A percentile compares a stretch with the other conserved stretches of the same genome.
Conservation (phyloP, 2,888 invertebrate genomes). For the Drosophila nr. fundita region DNA sequence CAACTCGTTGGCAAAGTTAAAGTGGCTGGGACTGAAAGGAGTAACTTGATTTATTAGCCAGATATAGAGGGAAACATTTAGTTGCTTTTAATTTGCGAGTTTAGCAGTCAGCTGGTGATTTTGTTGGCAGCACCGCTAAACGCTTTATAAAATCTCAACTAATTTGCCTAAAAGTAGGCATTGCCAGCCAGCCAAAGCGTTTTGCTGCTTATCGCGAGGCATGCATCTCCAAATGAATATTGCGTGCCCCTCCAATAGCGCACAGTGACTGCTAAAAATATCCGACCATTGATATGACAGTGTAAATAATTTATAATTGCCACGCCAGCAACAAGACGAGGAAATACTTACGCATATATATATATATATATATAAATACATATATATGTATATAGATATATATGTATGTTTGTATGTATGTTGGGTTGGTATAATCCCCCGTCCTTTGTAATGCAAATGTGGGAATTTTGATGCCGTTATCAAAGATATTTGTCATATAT, state of each 20-base stretch:
- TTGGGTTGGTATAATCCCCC: not conserved
- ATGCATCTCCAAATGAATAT: conserved; percentile 79
- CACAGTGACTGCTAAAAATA: conserved; percentile 14
- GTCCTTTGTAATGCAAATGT: conserved; percentile 64
- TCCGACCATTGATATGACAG: conserved; percentile 48
- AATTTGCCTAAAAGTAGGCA: conserved; percentile 77
- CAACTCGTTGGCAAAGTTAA: conserved; percentile 24
- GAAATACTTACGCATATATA: not conserved
- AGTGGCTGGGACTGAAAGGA: not conserved
- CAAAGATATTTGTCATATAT: conserved; percentile 48
- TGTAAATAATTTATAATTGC: conserved; percentile 73
- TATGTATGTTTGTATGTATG: not conserved
- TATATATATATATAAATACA: not conserved
- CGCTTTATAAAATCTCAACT: conserved; percentile 50
- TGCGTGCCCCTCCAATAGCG: conserved; percentile 56
- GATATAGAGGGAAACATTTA: conserved; percentile 67
- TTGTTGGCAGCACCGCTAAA: conserved; percentile 45
- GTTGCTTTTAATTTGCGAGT: conserved; percentile 76
- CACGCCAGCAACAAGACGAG: conserved; percentile 41
- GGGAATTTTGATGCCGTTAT: conserved; percentile 62
- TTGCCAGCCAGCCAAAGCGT: conserved; percentile 23
- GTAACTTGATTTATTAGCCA: conserved; percentile 69
- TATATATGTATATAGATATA: not conserved
- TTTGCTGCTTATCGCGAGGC: conserved; percentile 56
- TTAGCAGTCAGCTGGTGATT: conserved; percentile 60